These are phyloP conservation scores for Chiloscyllium punctatum DNA, from an alignment of 2,797 vertebrate species.

Conservation along the genomic window DNA sequence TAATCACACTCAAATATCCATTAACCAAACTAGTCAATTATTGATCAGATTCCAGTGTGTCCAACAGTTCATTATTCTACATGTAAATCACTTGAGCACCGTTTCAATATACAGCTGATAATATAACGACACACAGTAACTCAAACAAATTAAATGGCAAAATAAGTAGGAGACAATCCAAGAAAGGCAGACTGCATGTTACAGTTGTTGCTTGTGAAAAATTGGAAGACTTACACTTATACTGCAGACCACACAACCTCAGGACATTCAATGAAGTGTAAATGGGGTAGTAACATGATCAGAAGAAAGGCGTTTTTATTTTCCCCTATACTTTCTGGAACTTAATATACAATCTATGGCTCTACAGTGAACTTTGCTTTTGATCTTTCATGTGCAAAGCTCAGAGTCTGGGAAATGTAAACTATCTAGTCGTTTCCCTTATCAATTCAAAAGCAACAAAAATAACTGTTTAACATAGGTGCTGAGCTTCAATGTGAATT, in stretches of 20 bases:
- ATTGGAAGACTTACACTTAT: not conserved
- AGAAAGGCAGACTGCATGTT: not conserved
- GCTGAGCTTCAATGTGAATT: not conserved
- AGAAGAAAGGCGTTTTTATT: not conserved
- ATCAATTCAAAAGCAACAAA: not conserved
- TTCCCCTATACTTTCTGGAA: not conserved
- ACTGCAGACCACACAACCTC: not conserved
- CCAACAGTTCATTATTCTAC: not conserved
- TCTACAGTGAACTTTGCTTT: too few relatives aligned
- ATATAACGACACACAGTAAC: not conserved
- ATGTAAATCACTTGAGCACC: not conserved
- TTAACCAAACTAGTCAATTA: not conserved
- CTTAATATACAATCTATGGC: not conserved
- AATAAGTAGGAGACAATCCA: not conserved
- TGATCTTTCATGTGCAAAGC: not conserved
- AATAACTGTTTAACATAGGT: not conserved
- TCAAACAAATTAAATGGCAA: not conserved
- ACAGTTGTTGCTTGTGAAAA: not conserved
- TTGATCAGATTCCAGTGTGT: not conserved
- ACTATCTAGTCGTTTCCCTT: not conserved
- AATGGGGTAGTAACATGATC: not conserved
- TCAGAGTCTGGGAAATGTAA: not conserved
- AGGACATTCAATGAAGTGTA: not conserved
- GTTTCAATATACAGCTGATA: not conserved
- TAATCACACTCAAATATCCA: not conserved